Evolutionary conservation across 2,797 vertebrate genomes (phyloP).

Genomic region (Apodemus agrarius): DNA sequence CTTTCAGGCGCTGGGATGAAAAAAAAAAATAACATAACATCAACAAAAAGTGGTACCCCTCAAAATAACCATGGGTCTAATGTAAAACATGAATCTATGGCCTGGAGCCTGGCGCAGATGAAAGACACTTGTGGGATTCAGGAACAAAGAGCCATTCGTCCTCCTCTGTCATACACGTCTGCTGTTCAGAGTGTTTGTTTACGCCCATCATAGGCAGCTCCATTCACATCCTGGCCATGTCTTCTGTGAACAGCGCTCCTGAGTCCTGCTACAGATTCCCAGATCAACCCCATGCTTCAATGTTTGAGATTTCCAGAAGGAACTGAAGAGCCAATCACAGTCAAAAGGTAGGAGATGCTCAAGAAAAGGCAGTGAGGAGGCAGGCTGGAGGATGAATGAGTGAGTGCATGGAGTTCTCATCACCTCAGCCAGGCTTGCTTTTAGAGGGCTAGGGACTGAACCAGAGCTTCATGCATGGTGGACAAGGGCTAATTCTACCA

Average conservation of each 20-base stretch:
- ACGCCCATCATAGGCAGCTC: not conserved
- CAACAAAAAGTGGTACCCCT: constrained; percentile 72
- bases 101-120: constrained; percentile 82
- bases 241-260: not conserved
- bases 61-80: constrained; percentile 79
- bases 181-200: constrained; percentile 64
- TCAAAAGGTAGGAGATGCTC: not conserved
- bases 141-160: constrained; percentile 81
- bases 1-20: constrained; percentile 67
- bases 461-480: not conserved
- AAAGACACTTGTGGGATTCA: constrained; percentile 82
- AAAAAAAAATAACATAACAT: constrained; percentile 34
- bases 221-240: not conserved
- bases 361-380: not conserved
- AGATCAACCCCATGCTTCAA: not conserved
- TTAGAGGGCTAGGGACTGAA: not conserved
- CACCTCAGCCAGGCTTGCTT: not conserved
- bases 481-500: not conserved
- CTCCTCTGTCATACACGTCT: constrained; percentile 62
- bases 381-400: not conserved
- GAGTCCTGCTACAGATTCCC: not conserved
- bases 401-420: not conserved
- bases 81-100: constrained; percentile 81
- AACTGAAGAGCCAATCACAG: not conserved
- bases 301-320: not conserved